A percentile compares a stretch with the other conserved stretches of the same genome.
Evolutionary conservation across 1,140 invertebrate genomes (phyloP).

Genomic region (Drosophila quadrilineata): DNA sequence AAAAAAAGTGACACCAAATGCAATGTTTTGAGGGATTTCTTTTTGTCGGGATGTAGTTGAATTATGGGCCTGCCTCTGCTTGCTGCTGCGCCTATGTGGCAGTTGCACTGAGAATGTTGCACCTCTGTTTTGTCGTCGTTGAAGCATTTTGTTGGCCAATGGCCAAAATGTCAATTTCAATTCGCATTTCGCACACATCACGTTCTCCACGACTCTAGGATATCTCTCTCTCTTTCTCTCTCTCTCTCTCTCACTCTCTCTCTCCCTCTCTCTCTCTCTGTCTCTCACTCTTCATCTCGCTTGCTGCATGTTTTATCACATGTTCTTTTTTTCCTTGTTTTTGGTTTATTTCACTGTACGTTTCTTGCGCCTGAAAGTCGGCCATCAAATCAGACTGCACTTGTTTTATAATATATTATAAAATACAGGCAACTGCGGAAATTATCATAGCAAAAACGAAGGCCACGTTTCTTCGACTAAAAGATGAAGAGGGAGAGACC

Average conservation of each 20-base stretch:
- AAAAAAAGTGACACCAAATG: no score
- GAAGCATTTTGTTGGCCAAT: slow-evolving; percentile 41
- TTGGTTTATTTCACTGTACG: not conserved
- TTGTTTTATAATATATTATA: slow-evolving; percentile 63
- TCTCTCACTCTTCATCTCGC: not conserved
- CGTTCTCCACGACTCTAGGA: slow-evolving; percentile 27
- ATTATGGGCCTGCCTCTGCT: no score
- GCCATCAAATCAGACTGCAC: slow-evolving; percentile 50
- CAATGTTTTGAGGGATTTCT: no score
- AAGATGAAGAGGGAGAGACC: not conserved
- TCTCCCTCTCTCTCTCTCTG: not conserved
- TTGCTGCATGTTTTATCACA: not conserved
- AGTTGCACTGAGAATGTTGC: no score
- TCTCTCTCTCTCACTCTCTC: not conserved
- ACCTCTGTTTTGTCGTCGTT: slow-evolving; percentile 7
- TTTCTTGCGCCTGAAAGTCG: slow-evolving; percentile 14
- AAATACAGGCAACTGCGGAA: slow-evolving; percentile 56
- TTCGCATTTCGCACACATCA: slow-evolving; percentile 58
- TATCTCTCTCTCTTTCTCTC: not conserved
- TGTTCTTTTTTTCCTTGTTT: not conserved
- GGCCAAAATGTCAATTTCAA: slow-evolving; percentile 71
- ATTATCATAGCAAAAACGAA: slow-evolving; percentile 68
- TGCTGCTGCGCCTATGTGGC: no score
- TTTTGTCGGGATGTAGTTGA: no score
- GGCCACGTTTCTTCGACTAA: no score